phyloP scores from a whole-genome alignment of 1,140 invertebrate genomes.

The Dendrolimus punctatus region DNA sequence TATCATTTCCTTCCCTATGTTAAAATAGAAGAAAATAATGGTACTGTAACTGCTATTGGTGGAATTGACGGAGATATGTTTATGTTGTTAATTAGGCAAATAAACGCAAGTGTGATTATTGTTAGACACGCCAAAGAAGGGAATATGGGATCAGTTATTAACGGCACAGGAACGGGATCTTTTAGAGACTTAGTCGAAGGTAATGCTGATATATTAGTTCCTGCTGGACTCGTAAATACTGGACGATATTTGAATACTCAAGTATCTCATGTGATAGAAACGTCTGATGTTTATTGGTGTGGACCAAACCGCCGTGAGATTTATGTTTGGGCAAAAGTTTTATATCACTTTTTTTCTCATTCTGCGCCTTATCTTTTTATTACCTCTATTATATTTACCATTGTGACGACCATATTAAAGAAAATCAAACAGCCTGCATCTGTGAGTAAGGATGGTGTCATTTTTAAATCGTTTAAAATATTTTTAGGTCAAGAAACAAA shows the following conservation, averaged over 20 bases:
- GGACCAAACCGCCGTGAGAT: conserved; percentile 33
- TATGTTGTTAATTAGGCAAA: conserved; percentile 17
- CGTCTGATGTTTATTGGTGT: conserved; percentile 31
- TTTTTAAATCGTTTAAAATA: conserved; percentile 27
- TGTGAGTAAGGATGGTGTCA: conserved; percentile 12
- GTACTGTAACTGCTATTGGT: conserved; percentile 13
- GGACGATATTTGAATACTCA: conserved; percentile 22
- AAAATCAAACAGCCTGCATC: conserved; percentile 9
- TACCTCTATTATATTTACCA: conserved; percentile 20
- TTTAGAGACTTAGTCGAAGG: conserved; percentile 20
- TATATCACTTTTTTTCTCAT: conserved; percentile 30
- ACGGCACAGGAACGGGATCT: conserved; percentile 10
- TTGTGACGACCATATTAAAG: conserved; percentile 13
- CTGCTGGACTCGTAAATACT: conserved; percentile 20
- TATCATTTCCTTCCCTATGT: conserved; percentile 26
- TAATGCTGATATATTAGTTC: conserved; percentile 30
- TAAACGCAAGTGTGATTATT: conserved; percentile 32
- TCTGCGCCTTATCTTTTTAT: conserved; percentile 23
- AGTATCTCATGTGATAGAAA: conserved; percentile 20
- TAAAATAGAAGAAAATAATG: conserved; percentile 15
- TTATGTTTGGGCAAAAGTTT: conserved; percentile 32
- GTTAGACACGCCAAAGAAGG: neutral
- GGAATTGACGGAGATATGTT: conserved; percentile 35
- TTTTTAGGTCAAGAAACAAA: conserved; percentile 33
- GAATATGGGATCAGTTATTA: neutral